phyloP scores from a whole-genome alignment of 2,888 invertebrate species.

The Cryptus armator region DNA sequence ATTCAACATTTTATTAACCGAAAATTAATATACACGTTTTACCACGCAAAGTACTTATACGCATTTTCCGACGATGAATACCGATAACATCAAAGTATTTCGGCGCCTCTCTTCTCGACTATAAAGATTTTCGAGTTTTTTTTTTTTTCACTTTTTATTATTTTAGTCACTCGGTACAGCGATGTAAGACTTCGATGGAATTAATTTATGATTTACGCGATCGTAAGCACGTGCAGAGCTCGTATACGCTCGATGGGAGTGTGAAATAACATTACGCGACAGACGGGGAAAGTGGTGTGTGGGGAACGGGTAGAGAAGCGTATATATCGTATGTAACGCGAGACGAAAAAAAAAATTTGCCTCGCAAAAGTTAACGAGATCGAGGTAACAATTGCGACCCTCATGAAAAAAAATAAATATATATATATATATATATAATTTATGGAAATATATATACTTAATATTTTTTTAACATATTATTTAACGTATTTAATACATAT shows the following conservation, averaged over 20 bases:
- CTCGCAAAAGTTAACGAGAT: conserved; percentile 58
- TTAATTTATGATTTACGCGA: conserved; percentile 64
- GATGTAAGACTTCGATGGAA: conserved; percentile 24
- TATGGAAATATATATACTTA: too few species aligned
- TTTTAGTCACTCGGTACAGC: neutral
- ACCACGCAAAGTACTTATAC: too few species aligned
- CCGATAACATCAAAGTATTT: neutral
- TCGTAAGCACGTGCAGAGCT: conserved; percentile 55
- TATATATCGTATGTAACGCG: conserved; percentile 52
- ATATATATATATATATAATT: too few species aligned
- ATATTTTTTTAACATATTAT: too few species aligned
- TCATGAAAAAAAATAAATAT: too few species aligned
- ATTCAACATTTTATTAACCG: too few species aligned
- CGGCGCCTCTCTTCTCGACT: neutral
- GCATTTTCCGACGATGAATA: too few species aligned
- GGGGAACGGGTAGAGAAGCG: conserved; percentile 9
- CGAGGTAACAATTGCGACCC: conserved; percentile 46
- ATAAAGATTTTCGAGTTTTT: neutral
- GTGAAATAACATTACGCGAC: conserved; percentile 50
- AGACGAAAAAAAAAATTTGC: conserved; percentile 50
- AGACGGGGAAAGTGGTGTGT: conserved; percentile 23
- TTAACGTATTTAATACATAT: too few species aligned
- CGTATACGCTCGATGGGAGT: conserved; percentile 42
- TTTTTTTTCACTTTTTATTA: neutral
- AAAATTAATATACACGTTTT: too few species aligned